phyloP scores from a whole-genome alignment of 2,888 invertebrate genomes.

The Xiphydria camelus region DNA sequence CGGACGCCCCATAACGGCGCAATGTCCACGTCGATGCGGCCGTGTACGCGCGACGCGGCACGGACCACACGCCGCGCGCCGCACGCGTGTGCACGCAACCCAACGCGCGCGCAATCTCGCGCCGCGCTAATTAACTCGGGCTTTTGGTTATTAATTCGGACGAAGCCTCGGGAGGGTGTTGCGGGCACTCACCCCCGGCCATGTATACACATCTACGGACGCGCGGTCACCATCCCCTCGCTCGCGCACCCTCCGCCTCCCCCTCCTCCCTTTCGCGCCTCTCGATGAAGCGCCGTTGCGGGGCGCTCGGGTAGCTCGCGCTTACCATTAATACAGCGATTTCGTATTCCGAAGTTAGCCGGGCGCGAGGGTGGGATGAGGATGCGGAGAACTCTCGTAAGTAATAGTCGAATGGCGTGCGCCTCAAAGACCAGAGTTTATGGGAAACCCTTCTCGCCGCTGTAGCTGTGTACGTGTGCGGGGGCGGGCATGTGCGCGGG shows the following conservation, averaged over 20 bases:
- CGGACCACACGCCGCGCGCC: too few relatives aligned
- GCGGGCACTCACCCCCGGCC: too few relatives aligned
- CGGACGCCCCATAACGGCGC: constrained; percentile 14
- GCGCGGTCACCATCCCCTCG: too few relatives aligned
- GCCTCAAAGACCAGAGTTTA: constrained; percentile 26
- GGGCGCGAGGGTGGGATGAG: background rate
- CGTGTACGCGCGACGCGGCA: too few relatives aligned
- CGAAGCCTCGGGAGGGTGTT: background rate
- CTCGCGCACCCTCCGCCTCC: too few relatives aligned
- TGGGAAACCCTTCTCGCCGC: constrained; percentile 22
- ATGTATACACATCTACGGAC: too few relatives aligned
- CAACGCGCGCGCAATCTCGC: constrained; percentile 1
- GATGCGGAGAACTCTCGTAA: constrained; percentile 30
- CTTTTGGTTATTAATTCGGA: constrained; percentile 14
- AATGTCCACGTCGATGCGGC: too few relatives aligned
- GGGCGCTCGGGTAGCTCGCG: constrained; percentile 2
- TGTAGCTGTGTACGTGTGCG: constrained; percentile 16
- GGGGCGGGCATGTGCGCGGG: too few relatives aligned
- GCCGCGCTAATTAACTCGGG: constrained; percentile 12
- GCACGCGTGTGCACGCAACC: background rate
- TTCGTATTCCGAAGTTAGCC: constrained; percentile 32
- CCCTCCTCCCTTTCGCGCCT: too few relatives aligned
- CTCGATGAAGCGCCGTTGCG: background rate
- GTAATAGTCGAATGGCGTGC: constrained; percentile 41
- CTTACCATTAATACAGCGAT: constrained; percentile 39